phyloP scores from a whole-genome alignment of 2,113 vertebrate species.

The Leucoraja erinaceus region DNA sequence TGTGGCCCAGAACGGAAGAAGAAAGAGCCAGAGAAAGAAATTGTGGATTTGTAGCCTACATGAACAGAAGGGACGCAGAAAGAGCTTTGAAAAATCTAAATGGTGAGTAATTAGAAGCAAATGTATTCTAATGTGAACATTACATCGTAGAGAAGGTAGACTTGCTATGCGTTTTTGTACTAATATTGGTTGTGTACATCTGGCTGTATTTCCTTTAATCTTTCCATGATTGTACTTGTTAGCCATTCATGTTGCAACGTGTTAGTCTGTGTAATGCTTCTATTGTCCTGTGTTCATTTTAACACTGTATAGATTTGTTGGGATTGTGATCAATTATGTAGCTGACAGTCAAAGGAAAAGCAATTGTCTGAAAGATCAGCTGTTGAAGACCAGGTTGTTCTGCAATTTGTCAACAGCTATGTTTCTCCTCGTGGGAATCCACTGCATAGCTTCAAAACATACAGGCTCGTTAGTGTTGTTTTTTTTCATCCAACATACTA shows the following conservation, averaged over 20 bases:
- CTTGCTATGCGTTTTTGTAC: not conserved
- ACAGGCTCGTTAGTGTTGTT: not conserved
- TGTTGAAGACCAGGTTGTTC: not conserved
- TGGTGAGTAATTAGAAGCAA: slow-evolving; percentile 55
- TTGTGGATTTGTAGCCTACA: slow-evolving; percentile 98
- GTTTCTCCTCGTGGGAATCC: not conserved
- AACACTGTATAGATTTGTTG: not conserved
- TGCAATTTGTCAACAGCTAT: too few species aligned
- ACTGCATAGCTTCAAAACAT: not conserved
- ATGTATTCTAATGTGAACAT: not conserved
- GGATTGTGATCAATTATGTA: not conserved
- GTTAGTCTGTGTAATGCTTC: not conserved
- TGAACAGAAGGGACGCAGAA: slow-evolving; percentile 97
- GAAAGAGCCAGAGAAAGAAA: slow-evolving; percentile 96
- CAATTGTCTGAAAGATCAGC: not conserved
- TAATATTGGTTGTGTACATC: not conserved
- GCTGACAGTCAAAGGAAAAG: not conserved
- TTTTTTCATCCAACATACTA: not conserved
- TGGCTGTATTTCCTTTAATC: not conserved
- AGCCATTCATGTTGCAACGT: not conserved
- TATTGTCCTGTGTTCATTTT: not conserved
- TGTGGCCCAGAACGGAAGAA: slow-evolving; percentile 98
- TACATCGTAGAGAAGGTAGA: too few species aligned
- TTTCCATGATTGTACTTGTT: not conserved
- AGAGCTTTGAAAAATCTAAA: slow-evolving; percentile 94